Evolutionary conservation across 2,797 vertebrate genomes (phyloP), one percentile per base, ranked within the genome.

Genomic region (Anas flavirostris): DNA sequence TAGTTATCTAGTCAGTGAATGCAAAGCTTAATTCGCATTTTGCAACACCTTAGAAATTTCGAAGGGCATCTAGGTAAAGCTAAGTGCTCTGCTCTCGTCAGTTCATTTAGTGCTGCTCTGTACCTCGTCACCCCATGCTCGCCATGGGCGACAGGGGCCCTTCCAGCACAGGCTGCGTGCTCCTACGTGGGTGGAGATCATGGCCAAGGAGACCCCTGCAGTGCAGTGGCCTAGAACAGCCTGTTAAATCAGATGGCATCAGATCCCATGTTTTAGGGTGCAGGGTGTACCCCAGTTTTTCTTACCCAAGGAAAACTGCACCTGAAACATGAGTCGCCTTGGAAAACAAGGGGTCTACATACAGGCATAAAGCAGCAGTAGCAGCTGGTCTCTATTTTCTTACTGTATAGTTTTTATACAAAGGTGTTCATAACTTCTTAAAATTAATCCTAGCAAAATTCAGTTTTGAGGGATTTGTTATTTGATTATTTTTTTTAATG

Each of bases 101-200:
- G 8, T 88, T 62, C 37, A 39, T 68, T 74, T 72, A n/a, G 53
- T 28, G 41, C 8, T 85, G 41, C 35, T 39, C 12, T 0, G 1
- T 53, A 31, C 10, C 16, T 44, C 33, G 69, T 44, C 31, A 31
- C 15, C 21, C 13, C 37, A 31, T 15, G 2, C 28, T 55, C 18
- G 28, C 15, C 7, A 1, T 41, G 17, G n/a, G 28, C 10, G 18
- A 56, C 28, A 5, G 2, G 7, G 43, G 25, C n/a, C 48, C 7
- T 58, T 55, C 33, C 70, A 25, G 48, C 31, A 31, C 1, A 39
- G 23, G 17, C 26, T 37, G 81, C 10, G 4, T 1, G 2, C 37
- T 86, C 35, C 29, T 16, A 3, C 1, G 0, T 0, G 5, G 25
- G 10, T 3, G 46, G 23, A 43, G 13, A 39, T 10, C 28, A 48